Base-by-base conservation (phyloP, 2,113 vertebrate species). In the Anarrhichthys ocellatus region DNA sequence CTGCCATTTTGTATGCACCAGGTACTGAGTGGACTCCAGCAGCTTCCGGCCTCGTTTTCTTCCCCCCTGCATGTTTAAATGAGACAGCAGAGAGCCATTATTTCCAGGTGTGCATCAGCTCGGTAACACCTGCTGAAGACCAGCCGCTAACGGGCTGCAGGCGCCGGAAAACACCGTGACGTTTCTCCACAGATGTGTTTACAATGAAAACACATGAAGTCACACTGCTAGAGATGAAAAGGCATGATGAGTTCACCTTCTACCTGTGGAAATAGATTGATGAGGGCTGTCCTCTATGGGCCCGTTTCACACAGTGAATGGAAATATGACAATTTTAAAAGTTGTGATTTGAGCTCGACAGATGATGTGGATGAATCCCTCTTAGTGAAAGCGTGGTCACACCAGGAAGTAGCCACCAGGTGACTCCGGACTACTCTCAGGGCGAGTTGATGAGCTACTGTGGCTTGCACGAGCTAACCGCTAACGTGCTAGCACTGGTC, bases 81-180 rank as follows among this genome's bases (percentile, higher is more conserved):
- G 61, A 69, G 29, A 24, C 34, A 5, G 32, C 4, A 20, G 9
- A 52, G 82, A 71, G 59, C 1, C 56, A 76, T 86, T 87, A 90
- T 66, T 88, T 89, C 83, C 84, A 89, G 87, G 86, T 91, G 90
- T 80, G 83, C n/a, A n/a, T n/a, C 84, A 84, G 54, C 52, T 68
- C 63, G 3, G 2, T 22, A 62, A 65, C 75, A 9, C 24, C 80
- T 50, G 44, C 70, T 71, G 13, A 48, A 13, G 29, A 34, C 44
- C 8, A 0, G 17, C 69, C 32, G 71, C 73, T 29, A 34, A 59
- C 1, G 50, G 74, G 50, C 64, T 76, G 56, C 77, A 32, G 10
- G 7, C 9, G 1, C 9, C 29, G 48, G 22, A 29, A 38, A 36
- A 68, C 14, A 11, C 34, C 0, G 11, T 8, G 36, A 27, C 38